Evolutionary conservation across 2,113 vertebrate genomes (phyloP), one percentile per base, ranked within the genome.

Genomic region (Martes martes): DNA sequence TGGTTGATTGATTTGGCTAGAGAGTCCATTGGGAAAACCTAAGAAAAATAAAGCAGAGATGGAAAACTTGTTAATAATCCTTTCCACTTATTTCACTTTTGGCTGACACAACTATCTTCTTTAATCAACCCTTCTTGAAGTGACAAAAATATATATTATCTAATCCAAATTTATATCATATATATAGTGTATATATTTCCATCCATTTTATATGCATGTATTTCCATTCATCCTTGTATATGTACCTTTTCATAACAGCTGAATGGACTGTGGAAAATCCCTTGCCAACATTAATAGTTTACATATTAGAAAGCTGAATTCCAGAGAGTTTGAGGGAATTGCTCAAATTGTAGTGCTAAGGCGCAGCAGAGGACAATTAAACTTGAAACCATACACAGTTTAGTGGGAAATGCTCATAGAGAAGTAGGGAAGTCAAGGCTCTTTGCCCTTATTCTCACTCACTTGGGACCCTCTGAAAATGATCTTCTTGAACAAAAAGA

Each of bases 1-100:
- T 3, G 42, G 0, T 98, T 98, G 97, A 99, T 99, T 33, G 99
- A 99, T 16, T 65, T 92, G 97, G 95, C 97, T 90, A 99, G 81
- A 57, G 92, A 83, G 0, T 98, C 98, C 99, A 99, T 99, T 98
- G 81, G 45, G 57, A 76, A 95, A 96, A 85, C 31, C 97, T 98
- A 81, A 88, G 69, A 73, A 92, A 96, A 92, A 79, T 7, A 76
- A 90, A 89, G 16, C 6, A 50, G 18, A 91, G 24, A 55, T 21
- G 81, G 11, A 94, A 15, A 81, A 26, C 23, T 50, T 65, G 1
- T 80, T 71, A 92, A 57, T 89, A 94, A 71, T 90, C 11, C 0
- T 85, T 90, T 50, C 47, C 4, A 61, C 45, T 83, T 73, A 69
- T 82, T 96, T 89, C 31, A 82, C 6, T 74, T 85, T 83, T 74